Evolutionary conservation across 2,888 invertebrate species (phyloP).

Genomic region (Caenorhabditis auriculariae): DNA sequence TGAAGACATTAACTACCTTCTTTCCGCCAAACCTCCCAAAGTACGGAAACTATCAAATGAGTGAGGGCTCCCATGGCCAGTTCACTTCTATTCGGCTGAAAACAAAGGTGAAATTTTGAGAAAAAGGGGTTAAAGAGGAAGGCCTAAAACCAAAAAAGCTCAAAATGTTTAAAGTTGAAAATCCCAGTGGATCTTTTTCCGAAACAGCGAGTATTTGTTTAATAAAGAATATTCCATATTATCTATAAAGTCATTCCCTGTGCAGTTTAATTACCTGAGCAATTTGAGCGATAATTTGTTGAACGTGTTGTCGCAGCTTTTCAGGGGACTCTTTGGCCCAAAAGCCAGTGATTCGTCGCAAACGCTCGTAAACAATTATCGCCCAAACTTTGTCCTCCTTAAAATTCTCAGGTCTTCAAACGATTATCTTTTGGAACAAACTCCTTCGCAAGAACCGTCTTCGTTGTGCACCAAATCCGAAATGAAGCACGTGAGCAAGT

Average conservation of each 20-base stretch:
- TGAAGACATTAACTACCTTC: slow-evolving; percentile 9
- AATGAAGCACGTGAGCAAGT: slow-evolving; percentile 13
- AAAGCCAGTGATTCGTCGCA: slow-evolving; percentile 18
- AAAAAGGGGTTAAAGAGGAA: not conserved
- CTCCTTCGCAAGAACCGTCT: slow-evolving; percentile 4
- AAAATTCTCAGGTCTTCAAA: not conserved
- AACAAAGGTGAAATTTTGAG: not conserved
- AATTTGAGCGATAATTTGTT: slow-evolving; percentile 26
- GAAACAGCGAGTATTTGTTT: too few relatives aligned
- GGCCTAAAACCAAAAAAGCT: too few relatives aligned
- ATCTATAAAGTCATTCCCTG: not conserved
- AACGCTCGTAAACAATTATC: slow-evolving; percentile 11
- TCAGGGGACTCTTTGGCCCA: slow-evolving; percentile 7
- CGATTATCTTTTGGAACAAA: not conserved
- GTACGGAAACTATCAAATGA: slow-evolving; percentile 9
- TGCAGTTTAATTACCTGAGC: slow-evolving; percentile 6
- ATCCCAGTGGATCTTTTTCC: too few relatives aligned
- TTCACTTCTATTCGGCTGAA: slow-evolving; percentile 14
- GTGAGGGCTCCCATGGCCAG: slow-evolving; percentile 13
- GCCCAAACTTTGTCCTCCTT: slow-evolving; percentile 24
- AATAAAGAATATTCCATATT: too few relatives aligned
- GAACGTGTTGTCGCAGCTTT: slow-evolving; percentile 11
- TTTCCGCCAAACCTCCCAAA: slow-evolving; percentile 24
- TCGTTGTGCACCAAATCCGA: slow-evolving; percentile 6
- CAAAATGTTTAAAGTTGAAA: too few relatives aligned